phyloP scores from a whole-genome alignment of 2,888 invertebrate species.

The Opisthograptis luteolata region DNA sequence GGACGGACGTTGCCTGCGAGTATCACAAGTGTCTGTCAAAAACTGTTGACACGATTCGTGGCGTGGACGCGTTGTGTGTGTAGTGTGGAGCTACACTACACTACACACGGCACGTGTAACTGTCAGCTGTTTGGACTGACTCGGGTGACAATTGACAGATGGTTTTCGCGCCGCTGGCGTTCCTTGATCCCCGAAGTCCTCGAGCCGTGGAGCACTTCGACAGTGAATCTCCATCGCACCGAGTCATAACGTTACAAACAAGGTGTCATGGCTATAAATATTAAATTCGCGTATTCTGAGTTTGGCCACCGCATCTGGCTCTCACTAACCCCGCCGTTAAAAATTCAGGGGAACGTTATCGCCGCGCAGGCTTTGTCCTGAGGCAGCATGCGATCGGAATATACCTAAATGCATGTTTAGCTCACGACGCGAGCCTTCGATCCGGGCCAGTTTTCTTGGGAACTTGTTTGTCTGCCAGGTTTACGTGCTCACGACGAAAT shows the following conservation, averaged over 20 bases:
- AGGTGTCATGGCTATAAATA: conserved; percentile 75
- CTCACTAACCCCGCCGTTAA: conserved; percentile 73
- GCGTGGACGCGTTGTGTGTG: too few species aligned
- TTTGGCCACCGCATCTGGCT: conserved; percentile 69
- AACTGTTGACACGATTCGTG: too few species aligned
- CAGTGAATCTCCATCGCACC: conserved; percentile 35
- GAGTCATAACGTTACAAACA: conserved; percentile 68
- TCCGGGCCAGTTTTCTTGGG: not conserved
- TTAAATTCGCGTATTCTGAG: conserved; percentile 76
- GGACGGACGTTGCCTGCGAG: not conserved
- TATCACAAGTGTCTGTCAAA: too few species aligned
- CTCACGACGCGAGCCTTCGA: not conserved
- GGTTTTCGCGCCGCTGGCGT: too few species aligned
- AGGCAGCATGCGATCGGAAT: conserved; percentile 46
- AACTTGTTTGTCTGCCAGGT: not conserved
- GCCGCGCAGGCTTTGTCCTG: conserved; percentile 60
- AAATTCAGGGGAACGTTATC: conserved; percentile 73
- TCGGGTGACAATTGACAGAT: too few species aligned
- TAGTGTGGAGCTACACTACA: too few species aligned
- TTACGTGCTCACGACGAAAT: not conserved
- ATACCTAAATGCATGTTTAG: conserved; percentile 16
- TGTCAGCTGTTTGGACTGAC: too few species aligned
- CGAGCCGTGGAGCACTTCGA: too few species aligned
- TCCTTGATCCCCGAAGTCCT: too few species aligned
- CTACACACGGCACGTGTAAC: too few species aligned